Evolutionary conservation across 30 jellyfish, hydroid and myxozoan species (phyloP), one percentile per base, ranked within the genome.

Genomic region (Chironex yamaguchii): DNA sequence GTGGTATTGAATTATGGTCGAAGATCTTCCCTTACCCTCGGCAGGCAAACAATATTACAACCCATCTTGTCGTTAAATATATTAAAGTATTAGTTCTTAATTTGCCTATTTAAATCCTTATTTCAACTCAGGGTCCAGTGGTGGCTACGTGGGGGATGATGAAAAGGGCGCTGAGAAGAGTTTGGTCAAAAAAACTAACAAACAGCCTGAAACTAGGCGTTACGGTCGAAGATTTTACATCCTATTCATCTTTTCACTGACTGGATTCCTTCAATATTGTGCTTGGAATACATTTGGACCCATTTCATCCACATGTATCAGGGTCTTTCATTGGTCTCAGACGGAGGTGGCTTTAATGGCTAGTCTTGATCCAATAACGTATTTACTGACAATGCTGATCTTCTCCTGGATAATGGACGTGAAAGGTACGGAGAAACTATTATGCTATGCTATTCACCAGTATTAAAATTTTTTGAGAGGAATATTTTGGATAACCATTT

Each of bases 371-470:
- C 87, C 87, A 1, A 49, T 74, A 67, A 74, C 87, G 3, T 74
- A 74, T 49, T 14, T 74, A 1, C 49, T 74, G n/a, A 34, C 82
- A 6, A 74, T 74, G 83, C 2, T 35, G 72, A 17, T 23, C 2
- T 74, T 74, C 82, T 74, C 87, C 4, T 74, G 87, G 87, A 20
- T 74, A 11, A 74, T 74, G 87, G 87, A 74, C 49, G 83, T 49
- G 29, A 74, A 74, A 74, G 87, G 87, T 74, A 36, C 3, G 58
- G n/a, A n/a, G n/a, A n/a, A n/a, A n/a, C n/a, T n/a, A n/a, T n/a
- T n/a, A n/a, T n/a, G n/a, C 12, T 9, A 48, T 48, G n/a, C n/a
- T 48, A n/a, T 48, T n/a, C n/a, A n/a, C 14, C n/a, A 48, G 12
- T 48, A 48, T 48, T n/a, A 9, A 12, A 48, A 12, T 48, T 48